A percentile compares a stretch with the other conserved stretches of the same genome.
phyloP scores from a whole-genome alignment of 2,888 invertebrate genomes.

The Calameuta pallipes region DNA sequence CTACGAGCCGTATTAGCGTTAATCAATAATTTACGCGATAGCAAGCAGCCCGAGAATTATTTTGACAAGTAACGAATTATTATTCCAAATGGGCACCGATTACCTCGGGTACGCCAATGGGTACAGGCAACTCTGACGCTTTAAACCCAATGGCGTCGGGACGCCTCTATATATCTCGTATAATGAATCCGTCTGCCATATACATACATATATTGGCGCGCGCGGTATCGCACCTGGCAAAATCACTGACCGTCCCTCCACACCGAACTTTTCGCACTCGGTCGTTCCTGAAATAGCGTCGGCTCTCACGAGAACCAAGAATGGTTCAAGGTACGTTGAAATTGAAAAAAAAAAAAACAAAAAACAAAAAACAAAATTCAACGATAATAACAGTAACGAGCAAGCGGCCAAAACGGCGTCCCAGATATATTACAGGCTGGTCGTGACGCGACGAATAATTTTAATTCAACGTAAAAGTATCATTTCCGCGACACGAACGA shows the following conservation, averaged over 20 bases:
- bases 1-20: background rate
- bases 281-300: background rate
- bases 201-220: background rate
- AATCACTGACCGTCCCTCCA: background rate
- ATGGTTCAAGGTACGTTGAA: background rate
- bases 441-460: background rate
- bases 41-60: background rate
- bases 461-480: background rate
- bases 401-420: background rate
- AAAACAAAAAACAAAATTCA: background rate
- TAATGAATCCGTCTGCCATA: background rate
- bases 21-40: conserved; percentile 6
- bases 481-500: background rate
- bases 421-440: background rate
- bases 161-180: background rate
- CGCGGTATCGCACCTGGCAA: conserved; percentile 44
- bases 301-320: background rate
- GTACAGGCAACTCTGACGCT: conserved; percentile 40
- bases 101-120: conserved; percentile 50
- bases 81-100: conserved; percentile 30
- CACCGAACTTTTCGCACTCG: background rate
- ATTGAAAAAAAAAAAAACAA: conserved; percentile 15
- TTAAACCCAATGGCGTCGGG: conserved; percentile 51
- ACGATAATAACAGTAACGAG: background rate
- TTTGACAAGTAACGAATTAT: conserved; percentile 7